Base-by-base conservation (phyloP, 2,113 vertebrate genomes). In the Dissostichus mawsoni region DNA sequence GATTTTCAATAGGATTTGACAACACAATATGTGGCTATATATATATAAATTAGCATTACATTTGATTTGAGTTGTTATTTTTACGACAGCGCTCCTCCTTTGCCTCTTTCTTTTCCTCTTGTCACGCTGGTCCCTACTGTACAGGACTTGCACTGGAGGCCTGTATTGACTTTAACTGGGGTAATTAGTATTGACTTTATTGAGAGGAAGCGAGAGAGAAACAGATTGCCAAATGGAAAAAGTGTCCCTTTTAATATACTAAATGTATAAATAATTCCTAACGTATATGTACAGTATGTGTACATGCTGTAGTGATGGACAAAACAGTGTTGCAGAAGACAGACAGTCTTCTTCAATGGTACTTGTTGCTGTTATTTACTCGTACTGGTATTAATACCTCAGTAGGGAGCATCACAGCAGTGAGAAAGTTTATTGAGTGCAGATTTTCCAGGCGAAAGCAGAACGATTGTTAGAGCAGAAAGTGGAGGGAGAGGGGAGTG, bases 151-250 rank as follows among this genome's bases (percentile, higher is more conserved):
- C 85, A 83, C 83, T 81, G 76, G 75, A 72, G 81, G 89, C 80
- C 69, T 72, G 53, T 75, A 70, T 75, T 89, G 90, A 90, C 89
- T 92, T 92, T 91, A 94, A 91, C 88, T 88, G 92, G 93, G 83
- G 83, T 95, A 94, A 95, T 94, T 93, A 95, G 83, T 94, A 95
- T 95, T 92, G 94, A 95, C 68, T 69, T 29, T 63, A 67, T 45
- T 64, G 71, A 84, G 64, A 70, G 76, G 71, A 45, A 76, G 44
- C 1, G 51, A 76, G 72, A 69, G 71, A 59, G 70, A 80, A 65
- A 78, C 50, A 73, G 41, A 89, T 78, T 18, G 69, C 87, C 68
- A 64, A 18, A 81, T 70, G 64, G 41, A 81, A 44, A 53, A 62
- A 71, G 36, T n/a, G 48, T 47, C 52, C n/a, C 13, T 53, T 55